Evolutionary conservation across 2,888 invertebrate genomes (phyloP), one percentile per base, ranked within the genome.

Genomic region (Parnassius glacialis): DNA sequence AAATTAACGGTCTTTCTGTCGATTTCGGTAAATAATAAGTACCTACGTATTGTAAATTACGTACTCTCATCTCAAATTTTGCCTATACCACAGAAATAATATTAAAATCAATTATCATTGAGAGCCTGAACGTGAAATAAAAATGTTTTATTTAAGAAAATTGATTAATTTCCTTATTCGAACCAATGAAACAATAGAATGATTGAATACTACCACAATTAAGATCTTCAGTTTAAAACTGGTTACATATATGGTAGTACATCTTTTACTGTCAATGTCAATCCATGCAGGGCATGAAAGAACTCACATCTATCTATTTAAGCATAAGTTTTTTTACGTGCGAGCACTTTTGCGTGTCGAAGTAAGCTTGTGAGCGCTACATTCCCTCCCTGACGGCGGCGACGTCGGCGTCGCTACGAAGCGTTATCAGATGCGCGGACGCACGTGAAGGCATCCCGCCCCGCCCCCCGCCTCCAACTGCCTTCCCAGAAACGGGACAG

Each of bases 391-490:
- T 69, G 73, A 71, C 72, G 72, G 63, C 70, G 66, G 67, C 70
- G 66, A 67, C 74, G 70, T 66, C 72, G 71, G 67, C 68, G 64
- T 64, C 64, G 68, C 60, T 34, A 13, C 55, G 45, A 12, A 12
- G 45, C 45, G n/a, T 75, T 85, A 85, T 87, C 86, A 71, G 85
- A 87, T 87, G 78, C 77, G 77, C 79, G 68, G 62, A 74, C 74
- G 82, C 83, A 85, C 89, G 88, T 90, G 89, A 85, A 77, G 87
- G 85, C 78, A 86, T 84, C 79, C 75, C 70, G 68, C 45, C 62
- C 62, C 62, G 53, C 62, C 57, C 47, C 64, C 69, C 64, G 70
- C 67, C 62, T 67, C 66, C 65, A 59, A 68, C 58, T 63, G 63
- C 64, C 68, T 73, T 73, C 73, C 65, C 59, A 68, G 74, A 74